These are phyloP conservation scores for Poeciliopsis occidentalis DNA, from an alignment of 2,113 vertebrate species.

Conservation along the genomic window DNA sequence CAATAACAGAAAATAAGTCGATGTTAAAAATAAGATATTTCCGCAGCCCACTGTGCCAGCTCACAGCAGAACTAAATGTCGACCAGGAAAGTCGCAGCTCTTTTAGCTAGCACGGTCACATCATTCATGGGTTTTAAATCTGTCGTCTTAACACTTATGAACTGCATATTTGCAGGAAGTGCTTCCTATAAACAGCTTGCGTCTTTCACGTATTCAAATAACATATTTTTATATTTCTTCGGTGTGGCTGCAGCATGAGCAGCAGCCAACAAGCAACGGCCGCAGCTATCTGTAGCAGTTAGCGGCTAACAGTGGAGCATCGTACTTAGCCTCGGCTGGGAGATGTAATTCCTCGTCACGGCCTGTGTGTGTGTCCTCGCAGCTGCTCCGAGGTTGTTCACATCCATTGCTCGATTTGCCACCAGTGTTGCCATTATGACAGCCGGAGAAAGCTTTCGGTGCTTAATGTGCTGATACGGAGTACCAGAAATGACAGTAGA, in stretches of 20 bases:
- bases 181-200: not conserved
- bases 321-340: slow-evolving; percentile 84
- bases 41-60: not conserved
- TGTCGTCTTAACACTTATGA: not conserved
- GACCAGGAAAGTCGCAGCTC: not conserved
- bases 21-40: not conserved
- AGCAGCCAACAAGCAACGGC: slow-evolving; percentile 11
- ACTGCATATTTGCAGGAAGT: not conserved
- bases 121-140: not conserved
- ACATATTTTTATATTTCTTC: accelerated
- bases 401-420: slow-evolving; percentile 75
- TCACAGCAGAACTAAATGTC: not conserved
- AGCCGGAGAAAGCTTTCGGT: not conserved
- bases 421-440: slow-evolving; percentile 78
- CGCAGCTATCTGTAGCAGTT: not conserved
- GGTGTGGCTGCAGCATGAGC: not conserved
- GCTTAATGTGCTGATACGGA: slow-evolving; percentile 10
- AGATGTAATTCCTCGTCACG: slow-evolving; percentile 84
- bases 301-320: slow-evolving; percentile 26
- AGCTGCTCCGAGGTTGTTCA: slow-evolving; percentile 77
- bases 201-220: accelerated
- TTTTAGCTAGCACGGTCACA: not conserved
- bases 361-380: slow-evolving; percentile 81
- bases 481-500: slow-evolving; percentile 33
- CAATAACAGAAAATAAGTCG: not conserved